phyloP scores from a whole-genome alignment of 2,113 vertebrate genomes.

The Neodon shergylaensis region DNA sequence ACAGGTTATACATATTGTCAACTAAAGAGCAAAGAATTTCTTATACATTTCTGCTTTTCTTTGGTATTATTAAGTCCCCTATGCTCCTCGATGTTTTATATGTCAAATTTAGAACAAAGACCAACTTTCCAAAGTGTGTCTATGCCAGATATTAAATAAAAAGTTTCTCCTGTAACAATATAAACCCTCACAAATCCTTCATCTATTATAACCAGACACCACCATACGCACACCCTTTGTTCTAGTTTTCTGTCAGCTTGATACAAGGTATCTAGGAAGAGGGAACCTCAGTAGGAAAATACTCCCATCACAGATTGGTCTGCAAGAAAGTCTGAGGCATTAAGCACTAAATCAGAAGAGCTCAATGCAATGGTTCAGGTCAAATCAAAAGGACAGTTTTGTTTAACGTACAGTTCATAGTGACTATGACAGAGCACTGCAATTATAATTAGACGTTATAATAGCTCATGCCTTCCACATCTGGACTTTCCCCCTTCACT shows the following conservation, averaged over 20 bases:
- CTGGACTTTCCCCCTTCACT: not conserved
- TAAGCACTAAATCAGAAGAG: not conserved
- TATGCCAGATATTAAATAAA: not conserved
- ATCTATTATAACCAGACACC: not conserved
- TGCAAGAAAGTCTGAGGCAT: not conserved
- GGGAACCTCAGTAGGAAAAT: not conserved
- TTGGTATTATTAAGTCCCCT: not conserved
- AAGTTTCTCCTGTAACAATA: not conserved
- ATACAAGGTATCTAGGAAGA: not conserved
- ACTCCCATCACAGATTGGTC: not conserved
- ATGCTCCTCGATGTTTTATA: not conserved
- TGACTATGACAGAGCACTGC: not conserved
- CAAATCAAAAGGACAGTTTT: conserved; percentile 13
- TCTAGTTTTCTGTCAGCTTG: not conserved
- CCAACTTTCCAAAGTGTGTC: not conserved
- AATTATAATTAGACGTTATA: not conserved
- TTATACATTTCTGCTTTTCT: not conserved
- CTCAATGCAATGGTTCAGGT: not conserved
- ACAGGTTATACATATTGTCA: not conserved
- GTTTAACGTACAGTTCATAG: not conserved
- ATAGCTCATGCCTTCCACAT: not conserved
- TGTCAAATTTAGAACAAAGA: conserved; percentile 9
- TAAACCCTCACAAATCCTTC: not conserved
- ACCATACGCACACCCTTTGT: not conserved
- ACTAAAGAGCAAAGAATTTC: not conserved